Evolutionary conservation across 1,140 invertebrate species (phyloP), one percentile per base, ranked within the genome.

Genomic region (Cotesia vestalis): DNA sequence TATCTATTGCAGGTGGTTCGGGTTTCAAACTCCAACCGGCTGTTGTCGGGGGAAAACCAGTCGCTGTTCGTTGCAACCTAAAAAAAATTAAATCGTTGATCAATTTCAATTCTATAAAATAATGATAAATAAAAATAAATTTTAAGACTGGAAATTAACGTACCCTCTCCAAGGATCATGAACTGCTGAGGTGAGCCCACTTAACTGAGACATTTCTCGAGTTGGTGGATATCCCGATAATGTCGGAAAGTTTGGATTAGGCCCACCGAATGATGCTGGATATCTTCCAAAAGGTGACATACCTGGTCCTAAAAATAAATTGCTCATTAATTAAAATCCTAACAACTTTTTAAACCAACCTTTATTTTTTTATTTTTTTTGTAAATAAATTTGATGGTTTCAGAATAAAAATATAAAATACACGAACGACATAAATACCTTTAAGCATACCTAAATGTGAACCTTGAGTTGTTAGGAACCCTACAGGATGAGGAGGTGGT

Each of bases 261-360:
- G 86, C 4, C 83, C 80, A 6, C 82, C 83, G 51, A 87, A 87
- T 6, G 87, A 88, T 53, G 89, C 87, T 70, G 90, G 91, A 87
- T 94, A 95, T 63, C 94, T 89, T 36, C 90, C 91, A 83, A 94
- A 95, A 52, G 93, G 92, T 17, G 93, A 93, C 79, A 94, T 90
- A 72, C 92, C 91, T 73, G 89, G 84, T 78, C 88, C 89, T 87
- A 78, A 59, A 81, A 79, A 59, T 64, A 59, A 57, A 12, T 40
- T 34, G 17, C 17, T 55, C 53, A 55, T 14, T 55, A 20, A n/a
- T 5, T 55, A n/a, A 12, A 14, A 1, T n/a, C 14, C 12, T 55
- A 4, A 55, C 6, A 59, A 78, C 72, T 9, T 68, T 74, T 36
- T 5, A n/a, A 12, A 17, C 27, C 60, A 62, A 27, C 27, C 57